Evolutionary conservation across 2,888 invertebrate genomes (phyloP).

Genomic region (Erpobdella octoculata): DNA sequence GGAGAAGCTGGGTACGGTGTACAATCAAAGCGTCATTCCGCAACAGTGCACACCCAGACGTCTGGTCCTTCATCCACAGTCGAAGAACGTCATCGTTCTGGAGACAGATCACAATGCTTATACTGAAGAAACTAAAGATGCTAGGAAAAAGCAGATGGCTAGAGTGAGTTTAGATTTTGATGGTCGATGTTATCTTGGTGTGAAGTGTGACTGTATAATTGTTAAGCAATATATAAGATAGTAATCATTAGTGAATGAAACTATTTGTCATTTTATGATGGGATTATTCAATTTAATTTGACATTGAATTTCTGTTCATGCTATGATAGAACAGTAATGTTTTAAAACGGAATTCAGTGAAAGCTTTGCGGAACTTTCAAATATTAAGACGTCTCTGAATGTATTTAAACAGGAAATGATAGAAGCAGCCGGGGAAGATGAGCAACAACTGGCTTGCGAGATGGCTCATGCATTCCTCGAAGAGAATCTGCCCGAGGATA

Average conservation of each 20-base stretch:
- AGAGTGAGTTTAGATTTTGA: constrained; percentile 61
- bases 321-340: too few species aligned
- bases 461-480: constrained; percentile 94
- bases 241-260: too few species aligned
- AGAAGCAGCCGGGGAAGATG: constrained; percentile 90
- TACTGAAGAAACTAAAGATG: constrained; percentile 89
- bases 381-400: too few species aligned
- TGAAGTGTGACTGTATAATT: too few species aligned
- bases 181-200: too few species aligned
- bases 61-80: constrained; percentile 84
- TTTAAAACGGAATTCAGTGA: too few species aligned
- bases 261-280: too few species aligned
- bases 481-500: constrained; percentile 83
- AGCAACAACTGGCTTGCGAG: constrained; percentile 87
- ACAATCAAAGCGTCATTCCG: constrained; percentile 83
- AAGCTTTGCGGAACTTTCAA: too few species aligned
- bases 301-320: too few species aligned
- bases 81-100: constrained; percentile 77
- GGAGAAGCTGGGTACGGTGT: constrained; percentile 94
- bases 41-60: constrained; percentile 90
- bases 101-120: constrained; percentile 98
- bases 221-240: too few species aligned
- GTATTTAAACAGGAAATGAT: constrained; percentile 69
- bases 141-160: constrained; percentile 88
- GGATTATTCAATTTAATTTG: too few species aligned